Conservation (phyloP, 1,140 invertebrate genomes). For the Brachionus asplanchnoidis region DNA sequence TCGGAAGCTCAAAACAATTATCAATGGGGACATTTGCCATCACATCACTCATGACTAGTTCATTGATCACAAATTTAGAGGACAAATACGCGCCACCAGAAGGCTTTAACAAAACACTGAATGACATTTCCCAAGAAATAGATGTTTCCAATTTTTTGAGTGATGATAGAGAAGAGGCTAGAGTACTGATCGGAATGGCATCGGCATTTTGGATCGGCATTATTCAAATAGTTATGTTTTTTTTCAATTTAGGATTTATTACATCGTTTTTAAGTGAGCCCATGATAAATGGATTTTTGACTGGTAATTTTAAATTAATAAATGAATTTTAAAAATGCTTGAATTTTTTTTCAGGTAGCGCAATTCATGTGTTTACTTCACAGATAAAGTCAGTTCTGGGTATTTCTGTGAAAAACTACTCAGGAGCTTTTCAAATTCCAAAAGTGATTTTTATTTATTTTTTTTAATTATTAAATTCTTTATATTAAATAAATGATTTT, state of each 20-base stretch:
- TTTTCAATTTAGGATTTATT: constrained; percentile 56
- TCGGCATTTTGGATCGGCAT: not conserved
- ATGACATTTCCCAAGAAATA: not conserved
- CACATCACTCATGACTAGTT: constrained; percentile 70
- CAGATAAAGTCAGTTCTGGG: constrained; percentile 58
- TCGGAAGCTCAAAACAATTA: constrained; percentile 83
- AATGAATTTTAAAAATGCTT: not conserved
- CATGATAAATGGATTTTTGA: constrained; percentile 59
- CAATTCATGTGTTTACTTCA: constrained; percentile 58
- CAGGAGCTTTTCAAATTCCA: constrained; percentile 56
- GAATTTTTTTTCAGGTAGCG: constrained; percentile 41
- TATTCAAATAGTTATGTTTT: constrained; percentile 48
- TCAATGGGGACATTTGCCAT: constrained; percentile 89
- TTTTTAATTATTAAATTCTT: not conserved
- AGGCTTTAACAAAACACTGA: not conserved
- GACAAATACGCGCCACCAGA: not conserved
- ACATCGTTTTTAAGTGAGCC: constrained; percentile 59
- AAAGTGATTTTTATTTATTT: constrained; percentile 48
- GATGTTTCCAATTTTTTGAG: not conserved
- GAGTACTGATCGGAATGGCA: not conserved
- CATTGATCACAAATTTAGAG: not conserved
- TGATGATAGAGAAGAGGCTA: not conserved
- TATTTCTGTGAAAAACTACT: constrained; percentile 46
- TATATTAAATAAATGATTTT: not conserved
- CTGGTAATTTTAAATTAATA: constrained; percentile 45